Evolutionary conservation across 2,888 invertebrate species (phyloP).

Genomic region (Norana najaformis): DNA sequence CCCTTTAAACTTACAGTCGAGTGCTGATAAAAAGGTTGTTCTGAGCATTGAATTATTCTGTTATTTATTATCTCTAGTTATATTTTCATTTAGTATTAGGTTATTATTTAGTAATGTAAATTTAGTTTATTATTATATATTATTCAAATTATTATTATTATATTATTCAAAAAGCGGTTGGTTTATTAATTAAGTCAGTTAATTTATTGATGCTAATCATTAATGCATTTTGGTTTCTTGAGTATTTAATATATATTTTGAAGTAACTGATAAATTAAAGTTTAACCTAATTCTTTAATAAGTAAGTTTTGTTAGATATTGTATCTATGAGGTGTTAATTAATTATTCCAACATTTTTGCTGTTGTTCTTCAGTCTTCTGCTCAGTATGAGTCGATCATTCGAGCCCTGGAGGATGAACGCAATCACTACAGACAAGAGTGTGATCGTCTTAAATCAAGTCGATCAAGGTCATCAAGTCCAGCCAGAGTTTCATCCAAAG

Average conservation of each 20-base stretch:
- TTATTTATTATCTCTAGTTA: background rate
- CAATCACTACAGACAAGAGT: conserved; percentile 60
- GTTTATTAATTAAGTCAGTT: background rate
- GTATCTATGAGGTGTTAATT: background rate
- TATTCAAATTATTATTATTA: too few relatives aligned
- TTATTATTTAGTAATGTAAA: background rate
- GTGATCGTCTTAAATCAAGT: conserved; percentile 52
- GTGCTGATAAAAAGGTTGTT: background rate
- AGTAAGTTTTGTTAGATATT: background rate
- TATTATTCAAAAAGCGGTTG: too few relatives aligned
- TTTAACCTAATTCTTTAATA: background rate
- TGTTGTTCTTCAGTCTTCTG: conserved; percentile 48
- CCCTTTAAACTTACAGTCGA: background rate
- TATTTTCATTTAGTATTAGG: background rate
- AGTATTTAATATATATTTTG: background rate
- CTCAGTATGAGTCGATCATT: conserved; percentile 48
- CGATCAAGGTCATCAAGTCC: conserved; percentile 56
- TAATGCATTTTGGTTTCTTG: background rate
- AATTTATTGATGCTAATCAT: background rate
- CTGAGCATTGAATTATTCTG: background rate
- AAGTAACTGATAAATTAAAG: background rate
- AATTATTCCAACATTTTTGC: background rate
- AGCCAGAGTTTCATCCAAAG: conserved; percentile 47
- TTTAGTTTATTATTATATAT: background rate
- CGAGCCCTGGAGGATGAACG: conserved; percentile 59